phyloP scores from a whole-genome alignment of 2,113 vertebrate genomes.

The Sapayoa aenigma region DNA sequence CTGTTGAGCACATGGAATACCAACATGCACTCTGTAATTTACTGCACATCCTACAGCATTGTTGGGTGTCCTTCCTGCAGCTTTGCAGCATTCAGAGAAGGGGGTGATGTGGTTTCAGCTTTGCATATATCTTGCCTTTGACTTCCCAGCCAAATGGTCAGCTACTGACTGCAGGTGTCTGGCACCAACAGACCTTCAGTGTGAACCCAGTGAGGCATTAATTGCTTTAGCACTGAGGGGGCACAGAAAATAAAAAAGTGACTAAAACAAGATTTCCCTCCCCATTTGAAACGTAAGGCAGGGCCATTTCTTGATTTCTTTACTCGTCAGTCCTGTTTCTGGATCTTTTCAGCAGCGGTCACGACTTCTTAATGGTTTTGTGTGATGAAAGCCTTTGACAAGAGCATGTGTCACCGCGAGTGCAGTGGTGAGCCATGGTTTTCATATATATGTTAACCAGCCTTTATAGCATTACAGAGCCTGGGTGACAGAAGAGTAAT shows the following conservation, averaged over 20 bases:
- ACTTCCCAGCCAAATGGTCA: background rate
- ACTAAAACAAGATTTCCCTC: background rate
- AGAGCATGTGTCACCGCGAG: background rate
- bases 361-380: background rate
- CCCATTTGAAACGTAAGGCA: background rate
- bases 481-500: conserved; percentile 19
- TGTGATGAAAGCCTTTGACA: conserved; percentile 22
- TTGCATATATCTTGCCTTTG: accelerated
- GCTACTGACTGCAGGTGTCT: background rate
- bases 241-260: background rate
- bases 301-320: background rate
- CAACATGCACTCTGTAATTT: background rate
- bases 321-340: background rate
- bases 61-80: background rate
- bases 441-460: conserved; percentile 61
- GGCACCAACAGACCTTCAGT: background rate
- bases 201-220: background rate
- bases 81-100: background rate
- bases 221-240: background rate
- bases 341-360: background rate
- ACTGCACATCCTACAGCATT: background rate
- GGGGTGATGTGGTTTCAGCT: background rate
- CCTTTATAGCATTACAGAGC: background rate
- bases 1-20: background rate
- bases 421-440: conserved; percentile 15